phyloP scores from a whole-genome alignment of 2,113 vertebrate genomes.

The Oryzias celebensis region DNA sequence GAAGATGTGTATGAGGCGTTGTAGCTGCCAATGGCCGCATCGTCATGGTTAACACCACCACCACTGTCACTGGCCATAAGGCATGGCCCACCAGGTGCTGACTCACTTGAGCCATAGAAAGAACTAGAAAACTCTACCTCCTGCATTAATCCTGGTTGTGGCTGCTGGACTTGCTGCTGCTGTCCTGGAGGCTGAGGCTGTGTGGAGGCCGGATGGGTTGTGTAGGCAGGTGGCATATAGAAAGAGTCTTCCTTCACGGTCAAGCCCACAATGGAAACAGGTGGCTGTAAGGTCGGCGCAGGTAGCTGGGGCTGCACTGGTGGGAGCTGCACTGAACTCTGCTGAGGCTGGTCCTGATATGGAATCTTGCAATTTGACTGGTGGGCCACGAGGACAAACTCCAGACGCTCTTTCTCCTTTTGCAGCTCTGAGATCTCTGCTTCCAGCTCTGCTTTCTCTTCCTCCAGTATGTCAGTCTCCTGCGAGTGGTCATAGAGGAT shows the following conservation, averaged over 20 bases:
- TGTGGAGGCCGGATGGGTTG: slow-evolving; percentile 73
- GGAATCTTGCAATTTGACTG: slow-evolving; percentile 91
- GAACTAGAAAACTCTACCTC: slow-evolving; percentile 91
- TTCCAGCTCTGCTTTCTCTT: slow-evolving; percentile 93
- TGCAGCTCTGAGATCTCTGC: slow-evolving; percentile 93
- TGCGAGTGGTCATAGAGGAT: slow-evolving; percentile 55
- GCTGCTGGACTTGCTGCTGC: slow-evolving; percentile 65
- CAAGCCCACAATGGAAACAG: slow-evolving; percentile 79
- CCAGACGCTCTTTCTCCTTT: slow-evolving; percentile 94
- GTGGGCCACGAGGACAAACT: slow-evolving; percentile 93
- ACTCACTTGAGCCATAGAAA: slow-evolving; percentile 88
- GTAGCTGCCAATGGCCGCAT: slow-evolving; percentile 76
- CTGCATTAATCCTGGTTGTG: slow-evolving; percentile 81
- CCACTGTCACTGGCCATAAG: slow-evolving; percentile 75
- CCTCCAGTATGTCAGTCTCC: slow-evolving; percentile 95
- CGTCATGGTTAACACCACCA: slow-evolving; percentile 79
- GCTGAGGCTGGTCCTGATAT: slow-evolving; percentile 80
- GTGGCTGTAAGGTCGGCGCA: slow-evolving; percentile 55
- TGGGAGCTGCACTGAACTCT: slow-evolving; percentile 56
- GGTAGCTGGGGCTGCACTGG: slow-evolving; percentile 53
- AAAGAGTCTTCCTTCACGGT: slow-evolving; percentile 86
- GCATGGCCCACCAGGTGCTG: slow-evolving; percentile 80
- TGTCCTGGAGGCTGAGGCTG: slow-evolving; percentile 74
- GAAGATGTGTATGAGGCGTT: slow-evolving; percentile 96
- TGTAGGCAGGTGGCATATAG: slow-evolving; percentile 81